These are phyloP conservation scores for Anoplius nigerrimus DNA, from an alignment of 2,888 invertebrate species.

Conservation along the genomic window DNA sequence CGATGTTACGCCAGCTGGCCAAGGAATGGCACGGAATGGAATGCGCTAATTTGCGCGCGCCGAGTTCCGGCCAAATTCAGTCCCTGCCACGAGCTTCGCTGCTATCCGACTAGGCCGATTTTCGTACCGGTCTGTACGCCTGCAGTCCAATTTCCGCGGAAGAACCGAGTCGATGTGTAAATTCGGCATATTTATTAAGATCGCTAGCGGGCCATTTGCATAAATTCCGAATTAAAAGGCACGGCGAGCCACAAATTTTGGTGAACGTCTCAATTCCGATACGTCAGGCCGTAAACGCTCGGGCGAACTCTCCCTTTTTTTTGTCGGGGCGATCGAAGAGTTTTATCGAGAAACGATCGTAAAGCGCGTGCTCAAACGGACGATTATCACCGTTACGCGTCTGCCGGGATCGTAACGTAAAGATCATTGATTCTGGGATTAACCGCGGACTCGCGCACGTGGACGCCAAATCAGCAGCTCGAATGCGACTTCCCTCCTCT, in stretches of 20 bases:
- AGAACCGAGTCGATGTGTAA: constrained; percentile 10
- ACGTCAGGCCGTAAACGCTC: neutral
- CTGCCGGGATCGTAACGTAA: neutral
- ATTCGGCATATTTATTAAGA: constrained; percentile 27
- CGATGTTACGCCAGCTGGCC: too few species aligned
- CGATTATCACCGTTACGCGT: neutral
- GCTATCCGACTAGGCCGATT: too few species aligned
- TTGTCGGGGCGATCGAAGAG: constrained; percentile 12
- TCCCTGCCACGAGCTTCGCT: too few species aligned
- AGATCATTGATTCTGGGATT: too few species aligned
- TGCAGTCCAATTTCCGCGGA: constrained; percentile 17
- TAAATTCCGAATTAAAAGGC: constrained; percentile 38
- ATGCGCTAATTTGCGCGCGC: too few species aligned
- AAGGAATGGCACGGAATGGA: too few species aligned
- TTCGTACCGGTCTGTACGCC: constrained; percentile 12
- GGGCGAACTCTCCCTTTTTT: neutral
- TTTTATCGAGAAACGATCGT: constrained; percentile 15
- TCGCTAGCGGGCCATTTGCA: constrained; percentile 29
- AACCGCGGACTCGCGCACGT: too few species aligned
- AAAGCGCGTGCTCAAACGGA: neutral
- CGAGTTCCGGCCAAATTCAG: too few species aligned
- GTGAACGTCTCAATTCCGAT: constrained; percentile 35
- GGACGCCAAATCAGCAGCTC: too few species aligned
- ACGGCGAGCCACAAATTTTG: constrained; percentile 9
- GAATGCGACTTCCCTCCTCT: too few species aligned